Evolutionary conservation across 2,113 vertebrate species (phyloP).

Genomic region (Bubo blakistoni): DNA sequence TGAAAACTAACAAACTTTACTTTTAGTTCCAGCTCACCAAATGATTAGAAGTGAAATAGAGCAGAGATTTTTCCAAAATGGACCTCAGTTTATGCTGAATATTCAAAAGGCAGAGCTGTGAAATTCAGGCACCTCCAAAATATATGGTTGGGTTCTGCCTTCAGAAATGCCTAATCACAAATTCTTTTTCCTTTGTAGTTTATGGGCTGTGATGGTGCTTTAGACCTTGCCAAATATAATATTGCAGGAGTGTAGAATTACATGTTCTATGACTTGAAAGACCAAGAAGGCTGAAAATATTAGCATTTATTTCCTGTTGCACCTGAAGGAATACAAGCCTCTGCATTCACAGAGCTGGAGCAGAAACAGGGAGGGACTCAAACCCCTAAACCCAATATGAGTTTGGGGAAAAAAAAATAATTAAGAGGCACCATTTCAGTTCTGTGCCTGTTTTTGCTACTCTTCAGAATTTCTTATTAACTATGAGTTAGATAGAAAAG

Average conservation of each 20-base stretch:
- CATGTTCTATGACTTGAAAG: slow-evolving; percentile 10
- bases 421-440: background rate
- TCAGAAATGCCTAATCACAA: background rate
- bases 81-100: slow-evolving; percentile 12
- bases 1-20: background rate
- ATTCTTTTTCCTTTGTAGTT: slow-evolving; percentile 39
- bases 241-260: slow-evolving; percentile 11
- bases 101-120: slow-evolving; percentile 21
- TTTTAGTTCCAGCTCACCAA: background rate
- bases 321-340: slow-evolving; percentile 33
- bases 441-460: background rate
- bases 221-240: slow-evolving; percentile 40
- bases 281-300: background rate
- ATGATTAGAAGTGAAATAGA: slow-evolving; percentile 9
- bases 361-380: background rate
- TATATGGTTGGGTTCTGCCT: background rate
- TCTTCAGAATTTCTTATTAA: background rate
- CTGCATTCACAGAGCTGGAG: slow-evolving; percentile 11
- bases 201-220: background rate
- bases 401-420: background rate
- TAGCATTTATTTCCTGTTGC: slow-evolving; percentile 27
- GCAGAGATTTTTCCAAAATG: slow-evolving; percentile 23
- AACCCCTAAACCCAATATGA: background rate
- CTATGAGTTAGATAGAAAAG: background rate
- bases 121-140: slow-evolving; percentile 31